Conservation (phyloP, 2,113 vertebrate genomes). For the Isurus oxyrinchus region DNA sequence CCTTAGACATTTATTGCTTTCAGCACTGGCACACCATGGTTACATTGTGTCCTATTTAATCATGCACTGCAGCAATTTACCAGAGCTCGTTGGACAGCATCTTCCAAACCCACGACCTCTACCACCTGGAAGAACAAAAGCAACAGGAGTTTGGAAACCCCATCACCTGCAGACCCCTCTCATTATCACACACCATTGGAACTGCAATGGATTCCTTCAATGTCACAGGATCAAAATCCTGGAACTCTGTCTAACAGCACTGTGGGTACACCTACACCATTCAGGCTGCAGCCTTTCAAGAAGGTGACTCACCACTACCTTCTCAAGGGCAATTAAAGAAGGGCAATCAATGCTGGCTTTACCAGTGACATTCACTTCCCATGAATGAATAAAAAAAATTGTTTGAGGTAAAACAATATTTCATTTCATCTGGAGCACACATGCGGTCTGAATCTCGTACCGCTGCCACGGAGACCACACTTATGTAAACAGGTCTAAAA, state of each 20-base stretch:
- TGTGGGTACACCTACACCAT: neutral
- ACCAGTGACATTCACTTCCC: neutral
- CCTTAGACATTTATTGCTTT: neutral
- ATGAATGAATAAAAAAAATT: neutral
- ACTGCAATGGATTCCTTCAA: neutral
- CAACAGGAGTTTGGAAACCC: neutral
- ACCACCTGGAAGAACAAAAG: neutral
- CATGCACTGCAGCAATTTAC: neutral
- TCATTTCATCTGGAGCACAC: neutral
- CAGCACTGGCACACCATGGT: neutral
- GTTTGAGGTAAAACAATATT: neutral
- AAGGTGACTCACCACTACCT: neutral
- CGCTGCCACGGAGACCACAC: conserved; percentile 22
- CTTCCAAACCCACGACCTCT: neutral
- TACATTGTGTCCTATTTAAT: neutral
- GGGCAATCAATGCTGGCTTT: neutral
- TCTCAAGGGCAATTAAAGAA: neutral
- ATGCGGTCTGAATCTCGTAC: neutral
- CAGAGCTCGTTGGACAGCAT: neutral
- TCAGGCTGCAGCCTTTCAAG: neutral
- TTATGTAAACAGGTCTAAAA: neutral
- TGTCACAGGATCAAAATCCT: neutral
- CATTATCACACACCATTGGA: neutral
- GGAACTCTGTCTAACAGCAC: too few relatives aligned
- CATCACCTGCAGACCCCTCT: neutral